phyloP scores from a whole-genome alignment of 2,797 vertebrate genomes.

The Takifugu rubripes region DNA sequence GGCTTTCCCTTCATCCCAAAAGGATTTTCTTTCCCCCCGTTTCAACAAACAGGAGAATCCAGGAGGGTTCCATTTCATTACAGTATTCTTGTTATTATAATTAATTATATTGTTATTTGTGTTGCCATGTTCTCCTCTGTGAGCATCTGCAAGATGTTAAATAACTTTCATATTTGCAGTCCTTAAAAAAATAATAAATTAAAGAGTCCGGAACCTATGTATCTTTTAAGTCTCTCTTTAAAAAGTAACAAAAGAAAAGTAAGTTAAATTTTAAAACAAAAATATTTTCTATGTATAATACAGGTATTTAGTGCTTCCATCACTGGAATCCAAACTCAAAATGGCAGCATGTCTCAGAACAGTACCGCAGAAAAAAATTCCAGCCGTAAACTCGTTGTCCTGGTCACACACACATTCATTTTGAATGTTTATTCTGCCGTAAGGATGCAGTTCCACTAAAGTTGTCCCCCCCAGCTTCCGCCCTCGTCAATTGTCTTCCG shows the following conservation, averaged over 20 bases:
- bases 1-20: conserved; percentile 69
- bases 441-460: conserved; percentile 62
- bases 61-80: conserved; percentile 73
- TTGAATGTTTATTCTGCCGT: conserved; percentile 61
- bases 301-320: conserved; percentile 89
- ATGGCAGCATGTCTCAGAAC: conserved; percentile 81
- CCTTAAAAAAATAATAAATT: conserved; percentile 99
- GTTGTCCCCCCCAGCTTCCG: conserved; percentile 71
- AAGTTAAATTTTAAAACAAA: conserved; percentile 92
- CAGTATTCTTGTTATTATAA: conserved; percentile 81
- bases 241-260: conserved; percentile 88
- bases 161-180: conserved; percentile 96
- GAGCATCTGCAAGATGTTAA: conserved; percentile 96
- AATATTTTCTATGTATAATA: conserved; percentile 99
- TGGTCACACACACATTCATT: conserved; percentile 74
- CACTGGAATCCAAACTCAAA: conserved; percentile 83
- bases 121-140: conserved; percentile 80
- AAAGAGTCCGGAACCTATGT: conserved; percentile 88
- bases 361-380: conserved; percentile 76
- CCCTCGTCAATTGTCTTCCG: conserved; percentile 93
- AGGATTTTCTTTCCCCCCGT: conserved; percentile 71
- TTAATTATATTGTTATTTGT: conserved; percentile 88
- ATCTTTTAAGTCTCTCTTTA: conserved; percentile 87
- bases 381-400: conserved; percentile 77
- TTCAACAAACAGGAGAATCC: conserved; percentile 82